Base-by-base conservation (phyloP, 2,113 vertebrate genomes). In the Mesembrinibis cayennensis region DNA sequence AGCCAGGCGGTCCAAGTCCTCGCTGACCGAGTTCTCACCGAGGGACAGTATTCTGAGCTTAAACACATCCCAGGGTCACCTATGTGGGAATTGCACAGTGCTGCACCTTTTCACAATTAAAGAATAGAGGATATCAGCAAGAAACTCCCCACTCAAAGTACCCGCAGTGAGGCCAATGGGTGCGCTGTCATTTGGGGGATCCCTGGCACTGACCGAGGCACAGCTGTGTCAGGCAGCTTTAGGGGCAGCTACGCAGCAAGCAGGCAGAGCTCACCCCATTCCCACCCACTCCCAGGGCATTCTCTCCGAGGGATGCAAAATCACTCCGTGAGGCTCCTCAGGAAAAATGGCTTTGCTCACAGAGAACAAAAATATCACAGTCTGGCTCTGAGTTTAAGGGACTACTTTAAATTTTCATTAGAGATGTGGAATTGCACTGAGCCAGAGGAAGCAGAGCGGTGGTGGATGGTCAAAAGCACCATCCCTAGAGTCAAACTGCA, bases 201-300 rank as follows among this genome's bases (percentile, higher is more conserved):
- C 40, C 30, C 44, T 18, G 23, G 3, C 30, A 2, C 0, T 19
- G 50, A 14, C 38, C 34, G 4, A 42, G 73, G 18, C 29, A 34
- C 42, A 12, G 56, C 56, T 13, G 34, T 7, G 17, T 15, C 56
- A 5, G 44, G 58, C 45, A 47, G 11, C 16, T 14, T 52, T 32
- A 14, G 52, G 3, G 23, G 71, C n/a, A 45, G 63, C 44, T 16
- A 2, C 1, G 16, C 42, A 25, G 70, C n/a, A 36, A 30, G 21
- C 0, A 38, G 42, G 74, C 74, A 59, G 30, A 52, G 38, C 55
- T 73, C 81, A 32, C 44, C 26, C 87, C 26, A 8, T 6, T 30
- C n/a, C n/a, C 44, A 44, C 36, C 50, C 13, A 0, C 36, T 23
- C 62, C 3, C 0, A 59, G 62, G 40, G 23, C 52, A 2, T 18